These are phyloP conservation scores for Silurus aristotelis DNA, from an alignment of 2,797 vertebrate genomes.

Conservation along the genomic window DNA sequence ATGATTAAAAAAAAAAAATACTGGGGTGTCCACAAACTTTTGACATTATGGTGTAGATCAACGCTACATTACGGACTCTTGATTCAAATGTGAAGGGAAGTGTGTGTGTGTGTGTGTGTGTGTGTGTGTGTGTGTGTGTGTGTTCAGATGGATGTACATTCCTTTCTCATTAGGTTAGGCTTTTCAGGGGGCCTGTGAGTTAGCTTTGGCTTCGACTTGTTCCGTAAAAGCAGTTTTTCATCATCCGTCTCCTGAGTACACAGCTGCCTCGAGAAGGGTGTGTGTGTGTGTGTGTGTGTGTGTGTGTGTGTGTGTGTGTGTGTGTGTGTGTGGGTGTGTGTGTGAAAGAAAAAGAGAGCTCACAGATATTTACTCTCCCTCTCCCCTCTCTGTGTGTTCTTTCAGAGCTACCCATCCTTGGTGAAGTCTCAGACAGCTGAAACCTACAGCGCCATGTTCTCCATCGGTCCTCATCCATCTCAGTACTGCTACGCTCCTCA, in stretches of 20 bases:
- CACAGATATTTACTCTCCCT: constrained; percentile 14
- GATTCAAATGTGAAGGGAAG: no score
- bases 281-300: constrained; percentile 8
- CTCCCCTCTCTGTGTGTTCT: constrained; percentile 62
- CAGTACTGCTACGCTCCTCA: constrained; percentile 47
- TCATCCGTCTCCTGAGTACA: constrained; percentile 25
- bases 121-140: constrained; percentile 12
- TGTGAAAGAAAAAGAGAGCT: background rate
- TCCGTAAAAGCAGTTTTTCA: constrained; percentile 40
- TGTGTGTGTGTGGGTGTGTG: background rate
- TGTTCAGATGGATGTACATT: constrained; percentile 53
- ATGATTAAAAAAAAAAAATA: no score
- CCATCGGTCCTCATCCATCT: constrained; percentile 19
- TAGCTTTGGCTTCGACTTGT: constrained; percentile 24
- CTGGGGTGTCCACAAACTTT: no score
- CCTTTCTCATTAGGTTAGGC: constrained; percentile 48
- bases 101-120: constrained; percentile 1
- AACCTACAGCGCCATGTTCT: constrained; percentile 85
- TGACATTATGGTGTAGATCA: no score
- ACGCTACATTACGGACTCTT: no score
- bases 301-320: background rate
- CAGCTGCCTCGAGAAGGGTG: constrained; percentile 28
- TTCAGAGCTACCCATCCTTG: constrained; percentile 80
- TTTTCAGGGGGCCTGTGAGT: constrained; percentile 41
- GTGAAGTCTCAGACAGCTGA: constrained; percentile 75